phyloP scores from a whole-genome alignment of 2,797 vertebrate genomes.

The Lindbergichthys nudifrons region DNA sequence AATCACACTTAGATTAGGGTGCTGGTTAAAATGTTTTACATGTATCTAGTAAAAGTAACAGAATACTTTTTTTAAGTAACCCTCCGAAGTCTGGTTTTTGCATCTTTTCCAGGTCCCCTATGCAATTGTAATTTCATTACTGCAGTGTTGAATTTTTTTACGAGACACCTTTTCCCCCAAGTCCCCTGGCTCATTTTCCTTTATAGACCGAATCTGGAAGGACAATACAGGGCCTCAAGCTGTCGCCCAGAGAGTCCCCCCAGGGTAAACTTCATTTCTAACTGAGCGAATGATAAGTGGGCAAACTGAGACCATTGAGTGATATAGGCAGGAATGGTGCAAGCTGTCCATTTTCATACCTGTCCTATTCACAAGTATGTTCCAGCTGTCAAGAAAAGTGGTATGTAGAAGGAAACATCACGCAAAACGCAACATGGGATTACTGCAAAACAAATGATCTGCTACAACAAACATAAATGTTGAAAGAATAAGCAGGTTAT shows the following conservation, averaged over 20 bases:
- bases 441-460: background rate
- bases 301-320: conserved; percentile 31
- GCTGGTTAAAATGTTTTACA: no score
- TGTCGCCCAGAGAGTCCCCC: conserved; percentile 20
- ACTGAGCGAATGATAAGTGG: conserved; percentile 50
- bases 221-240: conserved; percentile 54
- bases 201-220: conserved; percentile 65
- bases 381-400: conserved; percentile 10
- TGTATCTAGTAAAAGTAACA: no score
- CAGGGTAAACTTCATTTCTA: conserved; percentile 57
- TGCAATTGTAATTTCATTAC: conserved; percentile 72
- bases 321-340: conserved; percentile 18
- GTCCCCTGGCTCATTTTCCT: conserved; percentile 73
- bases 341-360: conserved; percentile 14
- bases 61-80: no score
- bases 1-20: no score
- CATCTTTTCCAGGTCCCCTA: conserved; percentile 45
- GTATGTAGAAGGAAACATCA: background rate
- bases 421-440: background rate
- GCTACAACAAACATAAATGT: background rate
- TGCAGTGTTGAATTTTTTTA: conserved; percentile 71
- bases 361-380: conserved; percentile 13
- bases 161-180: conserved; percentile 69
- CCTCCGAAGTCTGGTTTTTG: no score
- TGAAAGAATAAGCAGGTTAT: background rate